Conservation (phyloP, 2,888 invertebrate species). For the Frankliniella fusca region DNA sequence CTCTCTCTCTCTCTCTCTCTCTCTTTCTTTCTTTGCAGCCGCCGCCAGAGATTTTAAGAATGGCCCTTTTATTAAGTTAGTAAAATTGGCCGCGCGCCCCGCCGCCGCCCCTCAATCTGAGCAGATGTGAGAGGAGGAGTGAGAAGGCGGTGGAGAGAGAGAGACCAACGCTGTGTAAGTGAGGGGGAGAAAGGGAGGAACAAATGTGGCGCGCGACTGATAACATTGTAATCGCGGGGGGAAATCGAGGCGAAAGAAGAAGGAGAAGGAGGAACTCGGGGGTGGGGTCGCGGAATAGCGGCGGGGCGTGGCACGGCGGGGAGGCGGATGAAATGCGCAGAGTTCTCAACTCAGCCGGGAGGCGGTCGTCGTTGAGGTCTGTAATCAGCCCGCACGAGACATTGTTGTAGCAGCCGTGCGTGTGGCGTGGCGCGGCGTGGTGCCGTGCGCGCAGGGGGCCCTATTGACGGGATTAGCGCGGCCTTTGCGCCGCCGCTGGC, state of each 20-base stretch:
- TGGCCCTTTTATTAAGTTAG: too few species aligned
- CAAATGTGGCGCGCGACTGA: neutral
- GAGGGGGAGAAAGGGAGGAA: too few species aligned
- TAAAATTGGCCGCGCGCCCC: too few species aligned
- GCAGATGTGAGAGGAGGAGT: too few species aligned
- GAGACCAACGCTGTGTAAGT: too few species aligned
- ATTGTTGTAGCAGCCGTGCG: neutral
- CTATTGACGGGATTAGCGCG: neutral
- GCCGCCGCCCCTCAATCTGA: too few species aligned
- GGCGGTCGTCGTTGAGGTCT: neutral
- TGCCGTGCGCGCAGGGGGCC: neutral
- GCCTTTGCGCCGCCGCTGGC: neutral
- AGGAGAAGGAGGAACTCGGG: neutral
- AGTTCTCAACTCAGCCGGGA: slow-evolving; percentile 10
- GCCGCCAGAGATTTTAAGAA: too few species aligned
- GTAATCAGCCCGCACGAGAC: slow-evolving; percentile 11
- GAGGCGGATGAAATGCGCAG: neutral
- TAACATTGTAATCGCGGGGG: slow-evolving; percentile 23
- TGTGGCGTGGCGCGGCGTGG: neutral
- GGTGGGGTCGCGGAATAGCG: neutral
- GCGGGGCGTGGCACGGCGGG: neutral
- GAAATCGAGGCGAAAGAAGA: slow-evolving; percentile 9
- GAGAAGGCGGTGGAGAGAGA: too few species aligned
- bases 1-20: too few species aligned
- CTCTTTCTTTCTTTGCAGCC: too few species aligned